A percentile compares a stretch with the other conserved stretches of the same genome.
Evolutionary conservation across 2,797 vertebrate genomes (phyloP).

Genomic region (Acanthis flammea): DNA sequence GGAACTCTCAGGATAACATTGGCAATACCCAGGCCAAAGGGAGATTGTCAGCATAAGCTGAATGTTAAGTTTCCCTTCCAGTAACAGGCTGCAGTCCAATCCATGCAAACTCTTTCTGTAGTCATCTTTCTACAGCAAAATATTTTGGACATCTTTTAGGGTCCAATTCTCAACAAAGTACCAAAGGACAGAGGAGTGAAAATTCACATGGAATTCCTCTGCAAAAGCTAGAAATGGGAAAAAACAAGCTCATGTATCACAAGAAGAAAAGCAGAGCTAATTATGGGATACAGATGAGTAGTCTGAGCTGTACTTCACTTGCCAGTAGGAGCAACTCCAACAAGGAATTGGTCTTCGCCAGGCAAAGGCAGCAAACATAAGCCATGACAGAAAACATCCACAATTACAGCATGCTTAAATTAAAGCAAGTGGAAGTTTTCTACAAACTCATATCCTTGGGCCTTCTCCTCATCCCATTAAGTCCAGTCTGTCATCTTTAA

Average conservation of each 20-base stretch:
- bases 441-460: background rate
- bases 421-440: background rate
- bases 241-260: fast-evolving
- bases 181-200: background rate
- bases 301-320: background rate
- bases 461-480: background rate
- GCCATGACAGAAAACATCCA: background rate
- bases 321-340: background rate
- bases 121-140: background rate
- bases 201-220: background rate
- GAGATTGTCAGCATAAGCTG: background rate
- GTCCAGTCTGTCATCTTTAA: background rate
- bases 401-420: fast-evolving
- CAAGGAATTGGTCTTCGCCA: background rate
- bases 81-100: background rate
- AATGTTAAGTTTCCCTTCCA: background rate
- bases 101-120: background rate
- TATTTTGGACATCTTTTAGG: background rate
- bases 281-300: background rate
- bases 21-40: background rate
- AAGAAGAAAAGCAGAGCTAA: background rate
- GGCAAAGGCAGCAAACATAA: background rate
- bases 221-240: background rate
- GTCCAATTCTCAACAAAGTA: background rate
- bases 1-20: background rate